Conservation (phyloP, 2,113 vertebrate genomes). For the Gopherus flavomarginatus region DNA sequence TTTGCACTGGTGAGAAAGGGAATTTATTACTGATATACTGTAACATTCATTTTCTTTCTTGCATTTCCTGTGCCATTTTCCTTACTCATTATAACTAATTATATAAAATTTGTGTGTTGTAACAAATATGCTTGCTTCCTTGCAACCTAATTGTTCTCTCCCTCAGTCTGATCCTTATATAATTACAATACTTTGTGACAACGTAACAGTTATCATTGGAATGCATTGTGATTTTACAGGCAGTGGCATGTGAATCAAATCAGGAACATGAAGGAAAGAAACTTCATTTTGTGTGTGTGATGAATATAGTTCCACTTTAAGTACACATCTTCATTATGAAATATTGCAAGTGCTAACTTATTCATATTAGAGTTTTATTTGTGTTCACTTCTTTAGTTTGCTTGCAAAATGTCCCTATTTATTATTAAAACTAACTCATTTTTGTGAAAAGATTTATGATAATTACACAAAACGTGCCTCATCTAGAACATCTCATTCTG, state of each 20-base stretch:
- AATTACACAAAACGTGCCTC: slow-evolving; percentile 57
- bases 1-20: background rate
- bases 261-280: slow-evolving; percentile 40
- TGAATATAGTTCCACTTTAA: slow-evolving; percentile 59
- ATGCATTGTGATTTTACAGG: background rate
- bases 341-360: slow-evolving; percentile 58
- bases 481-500: slow-evolving; percentile 44
- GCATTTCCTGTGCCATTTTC: background rate
- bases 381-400: slow-evolving; percentile 57
- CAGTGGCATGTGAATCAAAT: slow-evolving; percentile 44
- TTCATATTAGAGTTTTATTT: slow-evolving; percentile 60
- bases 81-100: background rate
- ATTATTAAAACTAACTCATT: slow-evolving; percentile 59
- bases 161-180: background rate
- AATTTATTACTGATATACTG: background rate
- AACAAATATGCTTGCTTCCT: background rate
- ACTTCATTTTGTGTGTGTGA: slow-evolving; percentile 16
- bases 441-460: slow-evolving; percentile 61
- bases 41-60: background rate
- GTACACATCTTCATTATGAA: slow-evolving; percentile 44
- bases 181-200: background rate
- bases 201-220: background rate
- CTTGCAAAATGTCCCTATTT: slow-evolving; percentile 59
- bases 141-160: background rate
- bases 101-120: background rate